Conservation (phyloP, 2,113 vertebrate species). For the Rhinogobius similis region DNA sequence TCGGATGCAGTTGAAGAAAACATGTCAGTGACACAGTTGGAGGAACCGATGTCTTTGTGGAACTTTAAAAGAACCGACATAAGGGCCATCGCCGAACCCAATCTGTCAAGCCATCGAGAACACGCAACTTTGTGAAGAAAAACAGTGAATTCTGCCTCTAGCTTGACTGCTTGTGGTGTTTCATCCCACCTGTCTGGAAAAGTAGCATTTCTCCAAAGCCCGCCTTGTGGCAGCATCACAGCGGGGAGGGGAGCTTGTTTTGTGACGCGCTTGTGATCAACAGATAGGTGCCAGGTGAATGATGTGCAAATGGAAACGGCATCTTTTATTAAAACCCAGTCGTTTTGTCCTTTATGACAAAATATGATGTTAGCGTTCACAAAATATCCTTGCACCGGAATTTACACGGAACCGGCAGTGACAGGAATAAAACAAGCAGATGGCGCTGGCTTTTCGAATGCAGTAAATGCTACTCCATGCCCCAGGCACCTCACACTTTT, state of each 20-base stretch:
- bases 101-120: constrained; percentile 71
- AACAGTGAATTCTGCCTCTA: constrained; percentile 49
- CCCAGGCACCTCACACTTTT: constrained; percentile 43
- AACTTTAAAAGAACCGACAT: constrained; percentile 57
- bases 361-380: constrained; percentile 45
- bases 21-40: constrained; percentile 37
- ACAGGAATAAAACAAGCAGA: constrained; percentile 63
- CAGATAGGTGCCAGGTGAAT: constrained; percentile 59
- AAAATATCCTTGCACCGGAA: constrained; percentile 28
- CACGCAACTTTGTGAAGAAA: constrained; percentile 56
- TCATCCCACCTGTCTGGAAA: constrained; percentile 64
- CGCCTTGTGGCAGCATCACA: constrained; percentile 52
- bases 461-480: constrained; percentile 46
- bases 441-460: constrained; percentile 47
- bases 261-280: constrained; percentile 56
- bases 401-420: constrained; percentile 30
- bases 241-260: constrained; percentile 42
- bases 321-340: constrained; percentile 52
- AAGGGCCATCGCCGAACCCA: constrained; percentile 61
- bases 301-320: constrained; percentile 62
- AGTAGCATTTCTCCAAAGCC: constrained; percentile 52
- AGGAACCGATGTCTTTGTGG: constrained; percentile 35
- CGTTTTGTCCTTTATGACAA: constrained; percentile 43
- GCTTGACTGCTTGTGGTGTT: constrained; percentile 51
- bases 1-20: constrained; percentile 43